Evolutionary conservation across 2,888 invertebrate genomes (phyloP), one percentile per base, ranked within the genome.

Genomic region (Palloptera scutellata): DNA sequence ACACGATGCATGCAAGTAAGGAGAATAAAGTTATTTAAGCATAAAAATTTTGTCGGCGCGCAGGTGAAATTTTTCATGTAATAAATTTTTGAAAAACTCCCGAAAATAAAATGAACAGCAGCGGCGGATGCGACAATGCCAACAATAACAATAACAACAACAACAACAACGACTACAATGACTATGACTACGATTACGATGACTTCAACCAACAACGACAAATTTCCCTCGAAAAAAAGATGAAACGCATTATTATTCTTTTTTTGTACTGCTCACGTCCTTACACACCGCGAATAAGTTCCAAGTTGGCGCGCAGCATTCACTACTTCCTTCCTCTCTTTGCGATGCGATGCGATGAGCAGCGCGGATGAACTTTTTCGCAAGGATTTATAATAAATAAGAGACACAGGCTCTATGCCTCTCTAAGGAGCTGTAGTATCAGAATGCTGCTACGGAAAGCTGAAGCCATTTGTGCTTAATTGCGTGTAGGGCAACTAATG

Each of bases 401-500:
- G 40, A 15, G n/a, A 30, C 43, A 64, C 10, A 42, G 48, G 15
- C 48, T 15, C 12, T n/a, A 12, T 48, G 48, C 13, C 48, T 48
- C 48, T 48, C 51, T n/a, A 13, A n/a, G 51, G 13, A 48, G 15
- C 51, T 48, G 51, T 48, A n/a, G 15, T 17, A 30, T 30, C 40
- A n/a, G 30, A 45, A 30, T 45, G 59, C 3, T 6, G 57, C 53
- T 9, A 30, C 30, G 17, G 40, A 55, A 42, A 71, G 72, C 68
- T 62, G 71, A 71, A 79, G 78, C 81, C 81, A 77, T 82, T 82
- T 82, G 82, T 82, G 82, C 78, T 81, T 82, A 82, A 82, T 82
- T 82, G 82, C 81, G 81, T 81, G 81, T 81, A 79, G 79, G 78
- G 76, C 77, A 80, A 81, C 79, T 81, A 81, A 81, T 81, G 80